Evolutionary conservation across 2,113 vertebrate species (phyloP), one percentile per base, ranked within the genome.

Genomic region (Rousettus leschenaultii): DNA sequence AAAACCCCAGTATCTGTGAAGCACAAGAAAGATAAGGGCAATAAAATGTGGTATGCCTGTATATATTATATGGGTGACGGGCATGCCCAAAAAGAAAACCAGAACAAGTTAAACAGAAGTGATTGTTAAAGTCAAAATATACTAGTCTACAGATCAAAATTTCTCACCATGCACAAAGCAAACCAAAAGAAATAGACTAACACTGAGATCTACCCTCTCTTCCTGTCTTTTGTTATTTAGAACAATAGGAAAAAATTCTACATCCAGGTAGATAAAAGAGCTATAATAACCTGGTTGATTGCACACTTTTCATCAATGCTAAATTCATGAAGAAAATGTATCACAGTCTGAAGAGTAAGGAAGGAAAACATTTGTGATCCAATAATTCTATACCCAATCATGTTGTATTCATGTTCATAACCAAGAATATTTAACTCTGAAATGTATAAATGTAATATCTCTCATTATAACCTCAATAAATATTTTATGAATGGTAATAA

Each of bases 251-350:
- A 86, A 61, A 91, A 53, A 68, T 7, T 9, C 1, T 68, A 12
- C 10, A 48, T 51, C 40, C n/a, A 85, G 24, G 21, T 38, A 85
- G 51, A 14, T 70, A 89, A 96, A 93, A 86, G 2, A 28, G 15
- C 79, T 89, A 5, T 15, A 68, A 43, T 61, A 61, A 70, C 82
- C 12, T 55, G 24, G 15, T 43, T 89, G 22, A 78, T 26, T 88
- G 4, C 8, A 35, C 15, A 38, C 1, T 66, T 83, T 92, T 84
- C 40, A 65, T 63, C 19, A 88, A 38, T 86, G 21, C 5, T 65
- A 65, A 86, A 73, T 96, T 87, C 71, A 82, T 43, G 11, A 85
- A 87, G 22, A 94, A 59, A 89, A 14, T 89, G 19, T 82, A 63
- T 53, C 22, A 84, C 57, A 66, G 12, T 55, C 22, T 48, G 78